Conservation (phyloP, 2,888 invertebrate species). For the Thecocarcelia acutangulata region DNA sequence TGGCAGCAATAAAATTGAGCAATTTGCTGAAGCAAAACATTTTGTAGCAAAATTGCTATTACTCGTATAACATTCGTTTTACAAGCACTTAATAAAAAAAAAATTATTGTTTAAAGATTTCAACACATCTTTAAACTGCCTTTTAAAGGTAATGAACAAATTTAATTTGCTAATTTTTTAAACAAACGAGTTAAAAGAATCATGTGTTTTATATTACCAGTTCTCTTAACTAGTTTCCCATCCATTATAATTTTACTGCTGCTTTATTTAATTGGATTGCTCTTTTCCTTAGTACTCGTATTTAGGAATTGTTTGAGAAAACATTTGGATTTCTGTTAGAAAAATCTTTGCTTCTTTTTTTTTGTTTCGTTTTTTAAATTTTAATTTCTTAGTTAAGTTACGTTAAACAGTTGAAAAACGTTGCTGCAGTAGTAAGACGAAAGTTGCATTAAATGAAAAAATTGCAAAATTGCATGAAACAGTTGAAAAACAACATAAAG, state of each 20-base stretch:
- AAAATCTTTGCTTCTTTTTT: slow-evolving; percentile 39
- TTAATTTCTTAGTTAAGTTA: background rate
- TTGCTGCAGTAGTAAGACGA: background rate
- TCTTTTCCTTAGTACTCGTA: slow-evolving; percentile 30
- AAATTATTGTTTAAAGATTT: slow-evolving; percentile 13
- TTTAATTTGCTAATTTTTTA: background rate
- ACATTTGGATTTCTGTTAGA: slow-evolving; percentile 21
- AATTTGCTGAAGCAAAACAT: slow-evolving; percentile 26
- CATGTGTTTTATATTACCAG: background rate
- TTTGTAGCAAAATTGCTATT: slow-evolving; percentile 1
- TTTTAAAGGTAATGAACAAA: background rate
- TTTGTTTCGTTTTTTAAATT: background rate
- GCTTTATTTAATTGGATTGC: slow-evolving; percentile 25
- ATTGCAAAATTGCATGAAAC: slow-evolving; percentile 33
- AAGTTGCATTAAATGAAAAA: slow-evolving; percentile 55
- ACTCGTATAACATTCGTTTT: background rate
- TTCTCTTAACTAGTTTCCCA: background rate
- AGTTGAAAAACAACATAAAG: background rate
- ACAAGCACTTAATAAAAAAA: background rate
- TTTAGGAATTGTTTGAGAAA: slow-evolving; percentile 45
- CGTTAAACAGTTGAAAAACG: background rate
- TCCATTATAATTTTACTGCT: slow-evolving; percentile 7
- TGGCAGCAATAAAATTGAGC: slow-evolving; percentile 29
- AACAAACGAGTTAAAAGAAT: background rate
- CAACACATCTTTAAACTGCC: background rate